Base-by-base conservation (phyloP, 2,888 invertebrate genomes). In the Catocala sponsa region DNA sequence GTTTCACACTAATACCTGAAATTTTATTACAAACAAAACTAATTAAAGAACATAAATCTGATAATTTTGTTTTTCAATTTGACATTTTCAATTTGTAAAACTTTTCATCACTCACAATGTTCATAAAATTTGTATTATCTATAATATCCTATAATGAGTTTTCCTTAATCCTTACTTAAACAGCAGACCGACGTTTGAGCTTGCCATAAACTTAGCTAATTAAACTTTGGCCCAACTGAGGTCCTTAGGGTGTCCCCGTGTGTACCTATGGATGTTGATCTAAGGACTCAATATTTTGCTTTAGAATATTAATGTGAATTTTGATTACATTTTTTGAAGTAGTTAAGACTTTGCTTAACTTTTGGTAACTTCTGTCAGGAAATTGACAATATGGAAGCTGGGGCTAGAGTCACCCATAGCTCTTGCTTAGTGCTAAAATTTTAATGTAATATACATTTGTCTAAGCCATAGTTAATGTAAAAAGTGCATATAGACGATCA, bases 181-280 rank as follows among this genome's bases (percentile, higher is more conserved):
- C 72, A 69, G 56, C 66, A 68, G 46, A 59, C 56, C 56, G 61
- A 68, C 66, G 53, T 68, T 72, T 68, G 68, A 70, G 72, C 74
- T 72, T 68, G 53, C 65, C 71, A 74, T 74, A 72, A 84, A 84
- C 81, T 86, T 82, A 77, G 66, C 81, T 84, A 84, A 86, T 86
- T 86, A 83, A 86, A 86, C 81, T 86, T 84, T 65, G 65, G 59
- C 53, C 72, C 70, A 63, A 69, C 72, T 65, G 64, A 48, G 55
- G 69, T 79, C 80, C 79, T 74, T 55, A 32, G 79, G 75, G 76
- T 49, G 59, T 60, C 59, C 67, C 50, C 15, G n/a, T 51, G 47
- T 58, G n/a, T 63, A 58, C 51, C 48, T 47, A 32, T 35, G 43
- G 51, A 53, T 63, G 42, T 66, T 68, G 55, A 61, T 53, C 53